Evolutionary conservation across 2,113 vertebrate species (phyloP).

Genomic region (Pitta sordida): DNA sequence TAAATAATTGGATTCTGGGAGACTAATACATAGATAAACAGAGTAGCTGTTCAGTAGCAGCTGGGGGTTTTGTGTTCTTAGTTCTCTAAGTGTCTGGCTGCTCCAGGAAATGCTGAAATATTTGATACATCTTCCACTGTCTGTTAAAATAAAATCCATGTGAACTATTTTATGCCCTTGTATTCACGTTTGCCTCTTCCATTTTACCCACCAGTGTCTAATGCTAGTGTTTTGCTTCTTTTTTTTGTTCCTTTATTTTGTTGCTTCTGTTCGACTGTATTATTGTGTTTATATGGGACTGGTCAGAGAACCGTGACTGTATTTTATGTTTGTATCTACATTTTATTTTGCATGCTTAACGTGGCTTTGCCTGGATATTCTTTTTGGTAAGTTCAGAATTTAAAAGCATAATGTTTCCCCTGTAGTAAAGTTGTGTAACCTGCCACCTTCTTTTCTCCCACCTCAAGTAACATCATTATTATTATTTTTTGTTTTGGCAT

Average conservation of each 20-base stretch:
- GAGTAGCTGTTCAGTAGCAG: neutral
- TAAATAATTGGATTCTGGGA: neutral
- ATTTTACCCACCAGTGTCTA: conserved; percentile 72
- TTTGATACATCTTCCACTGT: neutral
- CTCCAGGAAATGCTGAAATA: neutral
- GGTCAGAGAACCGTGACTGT: conserved; percentile 82
- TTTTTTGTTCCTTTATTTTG: conserved; percentile 72
- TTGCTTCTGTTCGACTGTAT: conserved; percentile 76
- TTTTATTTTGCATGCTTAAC: conserved; percentile 99
- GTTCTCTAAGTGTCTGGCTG: neutral
- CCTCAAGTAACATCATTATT: conserved; percentile 55
- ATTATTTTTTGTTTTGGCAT: conserved; percentile 42
- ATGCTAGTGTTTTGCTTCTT: conserved; percentile 74
- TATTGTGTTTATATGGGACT: conserved; percentile 79
- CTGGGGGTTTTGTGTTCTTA: neutral
- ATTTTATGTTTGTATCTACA: conserved; percentile 93
- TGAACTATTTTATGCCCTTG: conserved; percentile 15
- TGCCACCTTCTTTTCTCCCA: conserved; percentile 61
- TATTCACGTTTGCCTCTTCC: conserved; percentile 70
- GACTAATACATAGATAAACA: neutral
- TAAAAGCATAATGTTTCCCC: conserved; percentile 76
- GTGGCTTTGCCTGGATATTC: conserved; percentile 99
- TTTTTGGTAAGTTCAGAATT: conserved; percentile 98
- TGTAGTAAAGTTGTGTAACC: conserved; percentile 70
- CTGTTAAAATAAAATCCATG: neutral